A percentile compares a stretch with the other conserved stretches of the same genome.
phyloP scores from a whole-genome alignment of 2,888 invertebrate species.

The Volucella inflata region DNA sequence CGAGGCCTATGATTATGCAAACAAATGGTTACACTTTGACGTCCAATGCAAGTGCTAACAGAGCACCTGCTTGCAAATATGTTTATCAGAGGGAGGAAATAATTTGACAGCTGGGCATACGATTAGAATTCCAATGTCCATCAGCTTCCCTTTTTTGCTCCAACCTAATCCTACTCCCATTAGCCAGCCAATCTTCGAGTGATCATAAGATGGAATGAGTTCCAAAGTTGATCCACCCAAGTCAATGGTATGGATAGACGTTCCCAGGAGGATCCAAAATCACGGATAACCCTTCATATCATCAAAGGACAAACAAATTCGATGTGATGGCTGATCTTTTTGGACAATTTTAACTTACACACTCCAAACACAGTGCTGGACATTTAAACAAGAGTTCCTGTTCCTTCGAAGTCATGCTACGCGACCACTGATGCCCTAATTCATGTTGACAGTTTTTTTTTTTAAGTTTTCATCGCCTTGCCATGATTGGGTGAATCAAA shows the following conservation, averaged over 20 bases:
- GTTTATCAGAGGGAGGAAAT: neutral
- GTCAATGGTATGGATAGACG: slow-evolving; percentile 18
- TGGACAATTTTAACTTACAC: slow-evolving; percentile 10
- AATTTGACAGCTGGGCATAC: slow-evolving; percentile 19
- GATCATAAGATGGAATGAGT: no score
- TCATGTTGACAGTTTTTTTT: slow-evolving; percentile 69
- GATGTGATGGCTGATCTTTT: slow-evolving; percentile 45
- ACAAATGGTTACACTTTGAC: slow-evolving; percentile 63
- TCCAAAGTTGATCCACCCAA: neutral
- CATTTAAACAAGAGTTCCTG: slow-evolving; percentile 52
- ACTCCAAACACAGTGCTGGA: slow-evolving; percentile 38
- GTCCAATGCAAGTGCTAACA: slow-evolving; percentile 31
- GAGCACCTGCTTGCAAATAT: slow-evolving; percentile 46
- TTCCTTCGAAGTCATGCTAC: neutral
- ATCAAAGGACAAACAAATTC: slow-evolving; percentile 36
- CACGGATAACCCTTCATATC: slow-evolving; percentile 10
- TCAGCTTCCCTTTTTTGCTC: no score
- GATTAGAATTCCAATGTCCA: no score
- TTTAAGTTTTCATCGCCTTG: slow-evolving; percentile 70
- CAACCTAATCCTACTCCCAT: no score
- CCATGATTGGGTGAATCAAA: slow-evolving; percentile 52
- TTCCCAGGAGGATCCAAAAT: slow-evolving; percentile 60
- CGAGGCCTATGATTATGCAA: slow-evolving; percentile 59
- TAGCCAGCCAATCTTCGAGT: no score
- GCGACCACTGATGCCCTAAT: slow-evolving; percentile 33